These are phyloP conservation scores for Condylura cristata DNA, from an alignment of 2,113 vertebrate species.

Conservation along the genomic window DNA sequence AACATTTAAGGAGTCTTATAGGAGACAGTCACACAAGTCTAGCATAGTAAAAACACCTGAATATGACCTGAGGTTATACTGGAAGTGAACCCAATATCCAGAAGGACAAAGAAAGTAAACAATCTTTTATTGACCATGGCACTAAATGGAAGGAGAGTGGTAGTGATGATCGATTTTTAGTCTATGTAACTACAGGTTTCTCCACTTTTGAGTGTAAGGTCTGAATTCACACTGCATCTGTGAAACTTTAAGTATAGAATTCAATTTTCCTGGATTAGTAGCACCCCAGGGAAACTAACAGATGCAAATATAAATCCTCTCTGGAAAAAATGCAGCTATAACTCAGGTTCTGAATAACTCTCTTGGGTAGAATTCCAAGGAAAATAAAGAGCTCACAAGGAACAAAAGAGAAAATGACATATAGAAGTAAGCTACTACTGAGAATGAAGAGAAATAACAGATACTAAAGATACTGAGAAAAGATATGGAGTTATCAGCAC, in stretches of 20 bases:
- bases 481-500: not conserved
- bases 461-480: not conserved
- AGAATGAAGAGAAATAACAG: not conserved
- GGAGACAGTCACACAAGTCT: not conserved
- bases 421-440: not conserved
- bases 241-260: not conserved
- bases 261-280: not conserved
- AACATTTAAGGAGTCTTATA: not conserved
- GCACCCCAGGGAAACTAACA: not conserved
- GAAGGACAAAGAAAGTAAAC: not conserved
- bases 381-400: not conserved
- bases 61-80: not conserved
- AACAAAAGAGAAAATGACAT: not conserved
- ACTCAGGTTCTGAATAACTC: not conserved
- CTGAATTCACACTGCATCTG: not conserved
- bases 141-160: not conserved
- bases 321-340: not conserved
- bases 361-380: not conserved
- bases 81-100: not conserved
- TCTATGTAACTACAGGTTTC: not conserved
- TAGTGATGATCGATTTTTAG: not conserved
- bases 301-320: slow-evolving; percentile 4
- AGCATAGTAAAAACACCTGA: not conserved
- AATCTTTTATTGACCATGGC: not conserved
- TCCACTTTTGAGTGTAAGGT: not conserved